phyloP scores from a whole-genome alignment of 1,140 invertebrate species.

The Acyrthosiphon pisum region DNA sequence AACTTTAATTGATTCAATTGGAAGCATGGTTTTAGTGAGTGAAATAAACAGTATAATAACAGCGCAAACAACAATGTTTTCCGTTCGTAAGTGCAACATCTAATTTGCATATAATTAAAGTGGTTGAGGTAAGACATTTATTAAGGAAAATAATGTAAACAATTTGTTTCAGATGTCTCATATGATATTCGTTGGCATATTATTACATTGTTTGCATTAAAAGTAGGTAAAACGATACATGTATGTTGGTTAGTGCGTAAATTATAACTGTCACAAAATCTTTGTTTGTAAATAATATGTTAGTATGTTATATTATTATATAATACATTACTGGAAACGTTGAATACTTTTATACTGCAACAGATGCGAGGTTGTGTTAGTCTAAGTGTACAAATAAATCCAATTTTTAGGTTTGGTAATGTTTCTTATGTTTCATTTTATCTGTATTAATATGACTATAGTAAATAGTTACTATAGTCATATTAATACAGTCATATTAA shows the following conservation, averaged over 20 bases:
- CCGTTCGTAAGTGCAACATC: not conserved
- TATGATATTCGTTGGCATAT: not conserved
- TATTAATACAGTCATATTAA: too few species aligned
- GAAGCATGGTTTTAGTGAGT: not conserved
- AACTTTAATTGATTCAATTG: not conserved
- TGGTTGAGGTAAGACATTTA: not conserved
- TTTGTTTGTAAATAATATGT: not conserved
- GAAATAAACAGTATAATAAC: not conserved
- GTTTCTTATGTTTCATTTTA: not conserved
- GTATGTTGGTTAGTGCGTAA: not conserved
- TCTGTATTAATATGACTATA: not conserved
- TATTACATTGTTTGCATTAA: not conserved
- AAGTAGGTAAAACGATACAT: not conserved
- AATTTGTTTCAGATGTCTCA: not conserved
- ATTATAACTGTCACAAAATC: not conserved
- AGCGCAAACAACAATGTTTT: not conserved
- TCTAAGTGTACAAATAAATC: not conserved
- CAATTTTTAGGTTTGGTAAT: not conserved
- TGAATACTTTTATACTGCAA: not conserved
- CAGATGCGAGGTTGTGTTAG: not conserved
- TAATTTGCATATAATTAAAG: not conserved
- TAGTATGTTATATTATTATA: not conserved
- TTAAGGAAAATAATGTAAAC: not conserved
- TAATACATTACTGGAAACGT: not conserved
- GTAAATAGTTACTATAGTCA: too few species aligned